Base-by-base conservation (phyloP, 1,140 invertebrate genomes). In the Rhyzopertha dominica region DNA sequence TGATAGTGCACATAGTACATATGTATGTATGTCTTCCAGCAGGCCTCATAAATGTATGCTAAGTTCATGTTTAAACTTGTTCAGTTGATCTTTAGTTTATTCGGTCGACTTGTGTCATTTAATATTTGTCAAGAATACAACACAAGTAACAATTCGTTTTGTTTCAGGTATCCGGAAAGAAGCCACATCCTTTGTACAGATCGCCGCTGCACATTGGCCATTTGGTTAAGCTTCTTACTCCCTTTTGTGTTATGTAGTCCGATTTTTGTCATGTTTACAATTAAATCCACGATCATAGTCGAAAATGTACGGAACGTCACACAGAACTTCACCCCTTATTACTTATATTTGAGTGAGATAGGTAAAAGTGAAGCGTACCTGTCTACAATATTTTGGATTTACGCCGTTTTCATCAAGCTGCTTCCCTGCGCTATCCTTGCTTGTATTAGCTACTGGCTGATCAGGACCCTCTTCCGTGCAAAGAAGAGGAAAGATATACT, bases 381-480 rank as follows among this genome's bases (percentile, higher is more conserved):
- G 3, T 76, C 76, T 26, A 61, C 82, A n/a, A 90, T 90, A 62
- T 92, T 94, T 63, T 94, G 89, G 89, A 76, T 90, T 17, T 86
- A 91, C 59, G 78, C 82, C 2, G 83, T 93, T 2, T 71, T 91
- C 13, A 83, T 92, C 5, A 94, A 94, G 60, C 70, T 94, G 1
- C 53, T 94, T 2, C 91, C 90, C 0, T 93, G 91, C 53, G 68
- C 81, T 3, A 79, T 89, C n/a, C 69, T 94, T 4, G 90, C 88
- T 0, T 69, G 87, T 5, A 85, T 94, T 36, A 92, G 85, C 59
- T 69, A 82, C 8, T 83, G 85, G 65, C 71, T 94, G 1, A 87
- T 93, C 39, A 73, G 78, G 58, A 84, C 83, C 0, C 69, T 90
- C 37, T 82, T 77, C 65, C 77, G 75, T 40, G 80, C 81, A 0